Evolutionary conservation across 1,140 invertebrate species (phyloP).

Genomic region (Drosophila varians): DNA sequence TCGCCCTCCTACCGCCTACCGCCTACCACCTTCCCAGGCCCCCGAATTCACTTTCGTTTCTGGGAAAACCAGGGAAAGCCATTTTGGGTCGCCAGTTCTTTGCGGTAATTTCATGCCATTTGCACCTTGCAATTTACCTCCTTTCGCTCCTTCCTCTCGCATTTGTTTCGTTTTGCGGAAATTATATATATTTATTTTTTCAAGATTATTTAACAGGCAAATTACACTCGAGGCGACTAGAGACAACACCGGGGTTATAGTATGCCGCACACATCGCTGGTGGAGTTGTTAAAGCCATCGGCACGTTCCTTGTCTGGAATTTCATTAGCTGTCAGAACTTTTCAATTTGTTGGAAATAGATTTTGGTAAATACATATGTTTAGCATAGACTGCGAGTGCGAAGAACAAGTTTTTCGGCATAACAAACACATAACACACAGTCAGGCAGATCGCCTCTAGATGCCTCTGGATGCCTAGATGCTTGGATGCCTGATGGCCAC

Average conservation of each 20-base stretch:
- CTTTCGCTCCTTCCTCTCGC: slow-evolving; percentile 24
- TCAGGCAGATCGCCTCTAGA: slow-evolving; percentile 5
- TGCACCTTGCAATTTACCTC: slow-evolving; percentile 65
- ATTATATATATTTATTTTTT: slow-evolving; percentile 42
- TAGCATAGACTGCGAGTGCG: not conserved
- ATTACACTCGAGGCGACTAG: not conserved
- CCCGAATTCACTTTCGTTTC: slow-evolving; percentile 53
- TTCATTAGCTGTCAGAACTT: slow-evolving; percentile 47
- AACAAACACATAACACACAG: slow-evolving; percentile 1
- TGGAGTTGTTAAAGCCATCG: slow-evolving; percentile 4
- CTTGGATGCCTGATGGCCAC: slow-evolving; percentile 17
- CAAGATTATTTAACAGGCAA: slow-evolving; percentile 35
- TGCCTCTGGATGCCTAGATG: too few relatives aligned
- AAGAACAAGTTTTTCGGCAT: not conserved
- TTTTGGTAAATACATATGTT: not conserved
- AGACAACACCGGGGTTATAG: not conserved
- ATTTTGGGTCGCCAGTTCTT: slow-evolving; percentile 63
- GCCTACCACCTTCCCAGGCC: not conserved
- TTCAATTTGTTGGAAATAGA: slow-evolving; percentile 35
- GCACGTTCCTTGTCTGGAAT: slow-evolving; percentile 10
- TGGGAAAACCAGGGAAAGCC: slow-evolving; percentile 28
- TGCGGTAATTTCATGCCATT: slow-evolving; percentile 74
- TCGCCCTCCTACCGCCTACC: not conserved
- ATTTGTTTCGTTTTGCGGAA: slow-evolving; percentile 11
- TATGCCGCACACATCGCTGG: not conserved